Evolutionary conservation across 2,888 invertebrate species (phyloP), one percentile per base, ranked within the genome.

Genomic region (Nomada ferruginata): DNA sequence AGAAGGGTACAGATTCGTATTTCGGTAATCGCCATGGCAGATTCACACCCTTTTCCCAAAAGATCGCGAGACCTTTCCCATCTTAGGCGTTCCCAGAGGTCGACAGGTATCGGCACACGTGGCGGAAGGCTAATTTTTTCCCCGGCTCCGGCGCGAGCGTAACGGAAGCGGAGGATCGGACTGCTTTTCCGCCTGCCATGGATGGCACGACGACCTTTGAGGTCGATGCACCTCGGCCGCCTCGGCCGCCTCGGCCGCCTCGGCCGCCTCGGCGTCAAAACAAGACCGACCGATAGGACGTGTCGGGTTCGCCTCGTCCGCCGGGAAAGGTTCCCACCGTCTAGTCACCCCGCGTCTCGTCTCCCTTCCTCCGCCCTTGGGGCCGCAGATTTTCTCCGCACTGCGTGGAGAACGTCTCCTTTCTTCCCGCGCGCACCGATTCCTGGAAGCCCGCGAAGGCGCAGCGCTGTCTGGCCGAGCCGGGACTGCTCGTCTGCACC

Each of bases 151-250:
- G 65, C 59, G 50, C n/a, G 61, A 61, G 73, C 55, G 76, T 60
- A 70, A 69, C 61, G 74, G 85, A 71, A 85, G 76, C 69, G 57
- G 18, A 29, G 44, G 53, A 26, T 55, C 47, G 68, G 72, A 60
- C 69, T 7, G 76, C 77, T 87, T 85, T 85, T 84, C 86, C 89
- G 85, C 69, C 65, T 66, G 60, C 79, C 85, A 76, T 76, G 86
- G 87, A 85, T 86, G 89, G 91, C 89, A 87, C 91, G 91, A 91
- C 92, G 92, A 92, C 93, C 93, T 93, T 93, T 92, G 92, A 92
- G 93, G 93, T 93, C 93, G 93, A 93, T 93, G 93, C 92, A 92
- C 93, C 90, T 59, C 84, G 81, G 65, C 68, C 79, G 81, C 68
- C 81, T 79, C 89, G 89, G 90, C 92, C n/a, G n/a, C n/a, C n/a